A percentile compares a stretch with the other conserved stretches of the same genome.
Conservation (phyloP, 2,113 vertebrate species). For the Saccopteryx leptura region DNA sequence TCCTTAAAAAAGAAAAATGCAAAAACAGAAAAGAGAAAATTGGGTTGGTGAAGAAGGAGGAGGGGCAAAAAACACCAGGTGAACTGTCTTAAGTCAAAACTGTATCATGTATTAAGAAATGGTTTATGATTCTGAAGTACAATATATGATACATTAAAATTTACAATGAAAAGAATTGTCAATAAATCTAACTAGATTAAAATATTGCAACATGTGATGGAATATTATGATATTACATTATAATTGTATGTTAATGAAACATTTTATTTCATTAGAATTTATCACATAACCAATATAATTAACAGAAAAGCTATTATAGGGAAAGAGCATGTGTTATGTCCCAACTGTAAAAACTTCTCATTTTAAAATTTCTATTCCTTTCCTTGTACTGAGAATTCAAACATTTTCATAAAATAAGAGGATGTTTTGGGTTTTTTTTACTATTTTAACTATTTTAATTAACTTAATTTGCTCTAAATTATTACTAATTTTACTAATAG, state of each 20-base stretch:
- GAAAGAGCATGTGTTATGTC: neutral
- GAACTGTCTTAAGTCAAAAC: neutral
- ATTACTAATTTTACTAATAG: neutral
- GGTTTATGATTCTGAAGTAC: neutral
- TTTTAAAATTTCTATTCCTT: slow-evolving; percentile 14
- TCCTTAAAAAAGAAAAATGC: neutral
- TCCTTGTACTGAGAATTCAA: neutral
- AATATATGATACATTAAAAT: neutral
- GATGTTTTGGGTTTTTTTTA: neutral
- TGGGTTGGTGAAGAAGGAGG: neutral
- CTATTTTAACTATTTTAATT: slow-evolving; percentile 13
- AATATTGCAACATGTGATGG: neutral
- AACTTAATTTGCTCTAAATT: neutral
- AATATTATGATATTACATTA: neutral
- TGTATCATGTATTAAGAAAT: slow-evolving; percentile 10
- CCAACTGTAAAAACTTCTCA: neutral
- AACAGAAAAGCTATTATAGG: neutral
- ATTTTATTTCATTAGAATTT: neutral
- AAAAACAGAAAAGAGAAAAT: neutral
- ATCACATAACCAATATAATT: neutral
- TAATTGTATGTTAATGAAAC: slow-evolving; percentile 24
- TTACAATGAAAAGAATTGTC: neutral
- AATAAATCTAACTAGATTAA: slow-evolving; percentile 18
- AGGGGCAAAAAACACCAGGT: neutral
- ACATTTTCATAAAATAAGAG: neutral